Evolutionary conservation across 2,888 invertebrate species (phyloP).

Genomic region (Laspeyria flexula): DNA sequence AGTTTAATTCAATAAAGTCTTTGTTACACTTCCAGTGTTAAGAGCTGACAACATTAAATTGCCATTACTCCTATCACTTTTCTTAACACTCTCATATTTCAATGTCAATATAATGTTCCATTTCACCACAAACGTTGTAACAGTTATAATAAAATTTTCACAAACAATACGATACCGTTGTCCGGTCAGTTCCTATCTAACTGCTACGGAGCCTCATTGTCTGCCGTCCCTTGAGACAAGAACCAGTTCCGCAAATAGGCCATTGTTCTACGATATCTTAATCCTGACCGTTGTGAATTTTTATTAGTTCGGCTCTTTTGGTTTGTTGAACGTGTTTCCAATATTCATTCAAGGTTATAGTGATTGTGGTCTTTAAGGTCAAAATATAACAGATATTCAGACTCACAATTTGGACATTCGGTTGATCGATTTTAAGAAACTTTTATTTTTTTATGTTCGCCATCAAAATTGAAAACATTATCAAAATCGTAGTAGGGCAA

Average conservation of each 20-base stretch:
- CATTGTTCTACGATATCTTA: conserved; percentile 46
- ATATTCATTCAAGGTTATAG: not conserved
- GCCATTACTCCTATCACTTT: not conserved
- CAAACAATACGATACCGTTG: conserved; percentile 22
- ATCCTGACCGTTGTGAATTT: conserved; percentile 35
- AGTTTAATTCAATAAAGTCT: too few relatives aligned
- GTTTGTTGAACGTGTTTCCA: not conserved
- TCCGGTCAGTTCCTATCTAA: conserved; percentile 34
- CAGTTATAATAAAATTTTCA: conserved; percentile 2
- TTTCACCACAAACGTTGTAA: not conserved
- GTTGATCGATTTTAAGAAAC: too few relatives aligned
- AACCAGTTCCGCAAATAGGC: conserved; percentile 51
- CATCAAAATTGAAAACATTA: too few relatives aligned
- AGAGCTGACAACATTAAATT: too few relatives aligned
- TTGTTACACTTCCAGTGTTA: too few relatives aligned
- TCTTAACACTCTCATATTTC: not conserved
- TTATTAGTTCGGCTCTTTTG: conserved; percentile 20
- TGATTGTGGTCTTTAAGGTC: too few relatives aligned
- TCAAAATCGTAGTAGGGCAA: too few relatives aligned
- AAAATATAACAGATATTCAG: too few relatives aligned
- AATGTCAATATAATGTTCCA: not conserved
- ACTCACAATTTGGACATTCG: too few relatives aligned
- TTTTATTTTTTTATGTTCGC: too few relatives aligned
- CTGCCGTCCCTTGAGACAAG: conserved; percentile 32
- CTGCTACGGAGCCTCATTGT: conserved; percentile 50